Evolutionary conservation across 2,113 vertebrate species (phyloP).

Genomic region (Mormyrus iriodes): DNA sequence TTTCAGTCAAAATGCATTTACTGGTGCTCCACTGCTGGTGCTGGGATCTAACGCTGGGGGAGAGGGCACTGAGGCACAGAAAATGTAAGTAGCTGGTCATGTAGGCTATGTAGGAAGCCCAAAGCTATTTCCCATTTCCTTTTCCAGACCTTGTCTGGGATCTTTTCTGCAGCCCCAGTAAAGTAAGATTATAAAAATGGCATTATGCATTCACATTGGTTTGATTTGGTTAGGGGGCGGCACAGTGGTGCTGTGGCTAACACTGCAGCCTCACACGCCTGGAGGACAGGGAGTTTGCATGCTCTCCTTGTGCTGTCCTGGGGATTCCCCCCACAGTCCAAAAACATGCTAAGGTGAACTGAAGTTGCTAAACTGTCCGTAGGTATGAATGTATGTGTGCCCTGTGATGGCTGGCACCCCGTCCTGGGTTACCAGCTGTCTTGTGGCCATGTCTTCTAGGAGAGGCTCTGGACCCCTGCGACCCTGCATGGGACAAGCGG

Average conservation of each 20-base stretch:
- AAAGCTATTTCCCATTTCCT: background rate
- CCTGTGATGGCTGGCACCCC: background rate
- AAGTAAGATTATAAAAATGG: background rate
- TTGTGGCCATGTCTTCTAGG: background rate
- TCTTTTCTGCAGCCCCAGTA: background rate
- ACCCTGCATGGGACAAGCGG: background rate
- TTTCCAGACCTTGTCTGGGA: background rate
- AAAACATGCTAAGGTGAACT: too few relatives aligned
- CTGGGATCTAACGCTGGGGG: background rate
- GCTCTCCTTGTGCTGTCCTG: too few relatives aligned
- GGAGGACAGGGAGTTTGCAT: background rate
- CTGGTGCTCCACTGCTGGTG: background rate
- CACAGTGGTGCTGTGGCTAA: background rate
- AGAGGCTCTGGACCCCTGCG: background rate
- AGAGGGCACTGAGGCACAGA: background rate
- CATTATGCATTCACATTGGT: background rate
- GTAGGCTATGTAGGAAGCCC: background rate
- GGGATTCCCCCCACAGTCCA: too few relatives aligned
- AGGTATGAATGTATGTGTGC: background rate
- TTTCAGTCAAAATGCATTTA: background rate
- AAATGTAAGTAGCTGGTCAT: background rate
- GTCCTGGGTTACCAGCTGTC: background rate
- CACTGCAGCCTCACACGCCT: background rate
- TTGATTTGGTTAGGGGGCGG: background rate
- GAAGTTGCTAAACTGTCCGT: background rate